These are phyloP conservation scores for Triops cancriformis DNA, from an alignment of 1,140 invertebrate genomes.

Conservation along the genomic window DNA sequence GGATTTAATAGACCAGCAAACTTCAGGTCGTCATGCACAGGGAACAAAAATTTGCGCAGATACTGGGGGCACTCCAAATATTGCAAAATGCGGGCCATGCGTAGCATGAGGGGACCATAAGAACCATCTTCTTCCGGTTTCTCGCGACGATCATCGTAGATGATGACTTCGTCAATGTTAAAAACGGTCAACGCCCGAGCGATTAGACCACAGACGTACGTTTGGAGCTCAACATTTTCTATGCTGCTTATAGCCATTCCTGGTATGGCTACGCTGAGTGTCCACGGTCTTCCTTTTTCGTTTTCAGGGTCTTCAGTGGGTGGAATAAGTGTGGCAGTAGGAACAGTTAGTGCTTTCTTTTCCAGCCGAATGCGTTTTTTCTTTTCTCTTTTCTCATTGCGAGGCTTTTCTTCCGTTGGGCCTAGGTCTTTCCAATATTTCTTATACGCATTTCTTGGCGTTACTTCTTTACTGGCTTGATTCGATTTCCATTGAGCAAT, in stretches of 20 bases:
- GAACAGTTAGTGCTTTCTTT: neutral
- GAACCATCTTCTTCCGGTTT: slow-evolving; percentile 44
- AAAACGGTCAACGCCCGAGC: slow-evolving; percentile 49
- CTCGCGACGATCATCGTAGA: slow-evolving; percentile 46
- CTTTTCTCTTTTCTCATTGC: neutral
- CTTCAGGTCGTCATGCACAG: slow-evolving; percentile 39
- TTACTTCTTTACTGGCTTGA: too few species aligned
- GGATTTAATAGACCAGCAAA: slow-evolving; percentile 47
- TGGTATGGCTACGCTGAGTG: slow-evolving; percentile 85
- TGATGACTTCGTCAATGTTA: slow-evolving; percentile 51
- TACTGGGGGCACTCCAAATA: slow-evolving; percentile 56
- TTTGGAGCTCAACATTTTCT: slow-evolving; percentile 72
- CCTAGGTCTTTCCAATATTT: neutral
- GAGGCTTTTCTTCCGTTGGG: neutral
- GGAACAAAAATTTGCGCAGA: slow-evolving; percentile 49
- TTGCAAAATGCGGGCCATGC: slow-evolving; percentile 47
- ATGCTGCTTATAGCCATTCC: slow-evolving; percentile 94
- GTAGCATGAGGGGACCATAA: slow-evolving; percentile 38
- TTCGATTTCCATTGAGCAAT: too few species aligned
- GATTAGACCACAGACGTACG: slow-evolving; percentile 71
- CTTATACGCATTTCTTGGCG: neutral
- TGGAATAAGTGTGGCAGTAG: neutral
- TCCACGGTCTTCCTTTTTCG: slow-evolving; percentile 38
- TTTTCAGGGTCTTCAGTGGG: slow-evolving; percentile 1
- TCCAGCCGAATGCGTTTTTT: neutral